Conservation (phyloP, 2,797 vertebrate species). For the Loriculus beryllinus region DNA sequence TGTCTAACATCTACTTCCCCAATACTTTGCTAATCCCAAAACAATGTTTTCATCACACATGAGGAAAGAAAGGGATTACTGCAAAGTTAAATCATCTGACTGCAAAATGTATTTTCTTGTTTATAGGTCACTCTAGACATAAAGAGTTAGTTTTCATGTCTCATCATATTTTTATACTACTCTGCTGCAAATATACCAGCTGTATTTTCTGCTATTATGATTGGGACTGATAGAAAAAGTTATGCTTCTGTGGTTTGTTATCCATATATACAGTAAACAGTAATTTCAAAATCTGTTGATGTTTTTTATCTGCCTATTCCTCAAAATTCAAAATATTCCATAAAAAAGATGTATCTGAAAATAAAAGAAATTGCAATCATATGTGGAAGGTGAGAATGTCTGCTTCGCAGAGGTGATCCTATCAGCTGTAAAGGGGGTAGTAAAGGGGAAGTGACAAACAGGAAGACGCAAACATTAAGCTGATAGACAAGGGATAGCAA, state of each 20-base stretch:
- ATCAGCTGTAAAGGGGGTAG: not conserved
- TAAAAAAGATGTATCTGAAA: not conserved
- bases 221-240: not conserved
- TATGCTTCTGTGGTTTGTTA: not conserved
- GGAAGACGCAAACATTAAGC: not conserved
- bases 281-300: not conserved
- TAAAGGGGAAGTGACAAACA: not conserved
- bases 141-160: not conserved
- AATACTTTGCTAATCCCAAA: not conserved
- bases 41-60: not conserved
- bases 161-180: not conserved
- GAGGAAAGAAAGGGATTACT: not conserved
- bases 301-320: not conserved
- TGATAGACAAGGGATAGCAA: not conserved
- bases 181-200: not conserved
- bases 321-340: not conserved
- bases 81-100: not conserved
- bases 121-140: not conserved
- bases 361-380: not conserved
- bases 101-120: not conserved
- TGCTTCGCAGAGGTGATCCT: not conserved
- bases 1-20: not conserved
- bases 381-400: not conserved
- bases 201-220: not conserved
- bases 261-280: not conserved